Percentiles rank a stretch among this genome's conserved stretches.
These are phyloP conservation scores for Magallana ariakensis DNA, from an alignment of 1,140 invertebrate species.

Conservation along the genomic window DNA sequence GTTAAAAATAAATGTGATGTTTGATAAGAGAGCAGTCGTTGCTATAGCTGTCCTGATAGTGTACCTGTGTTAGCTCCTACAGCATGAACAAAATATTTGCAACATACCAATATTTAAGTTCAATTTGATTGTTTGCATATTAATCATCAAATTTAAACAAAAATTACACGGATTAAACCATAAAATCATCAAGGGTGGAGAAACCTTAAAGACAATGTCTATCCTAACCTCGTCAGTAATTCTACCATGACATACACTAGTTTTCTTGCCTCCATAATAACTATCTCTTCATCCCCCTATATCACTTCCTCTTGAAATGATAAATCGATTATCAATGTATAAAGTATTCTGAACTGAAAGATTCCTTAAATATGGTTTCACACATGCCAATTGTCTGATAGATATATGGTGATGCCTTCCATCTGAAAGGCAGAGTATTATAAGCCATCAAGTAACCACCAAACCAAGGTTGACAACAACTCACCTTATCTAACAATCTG, in stretches of 20 bases:
- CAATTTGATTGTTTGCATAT: no score
- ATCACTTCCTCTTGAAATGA: no score
- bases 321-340: slow-evolving; percentile 61
- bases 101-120: no score
- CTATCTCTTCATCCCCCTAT: not conserved
- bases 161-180: no score
- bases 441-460: slow-evolving; percentile 50
- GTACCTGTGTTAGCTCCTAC: no score
- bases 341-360: slow-evolving; percentile 41
- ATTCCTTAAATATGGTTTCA: slow-evolving; percentile 51
- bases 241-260: slow-evolving; percentile 17
- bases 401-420: slow-evolving; percentile 51
- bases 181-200: no score
- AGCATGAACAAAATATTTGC: no score
- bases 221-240: slow-evolving; percentile 9
- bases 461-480: slow-evolving; percentile 44
- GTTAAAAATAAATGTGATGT: no score
- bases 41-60: no score
- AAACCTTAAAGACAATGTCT: slow-evolving; percentile 12
- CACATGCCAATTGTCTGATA: slow-evolving; percentile 55
- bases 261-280: not conserved
- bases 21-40: no score
- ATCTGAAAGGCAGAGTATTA: slow-evolving; percentile 56
- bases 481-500: not conserved
- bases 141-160: no score